Conservation (phyloP, 2,797 vertebrate species). For the Scarus forsteni region DNA sequence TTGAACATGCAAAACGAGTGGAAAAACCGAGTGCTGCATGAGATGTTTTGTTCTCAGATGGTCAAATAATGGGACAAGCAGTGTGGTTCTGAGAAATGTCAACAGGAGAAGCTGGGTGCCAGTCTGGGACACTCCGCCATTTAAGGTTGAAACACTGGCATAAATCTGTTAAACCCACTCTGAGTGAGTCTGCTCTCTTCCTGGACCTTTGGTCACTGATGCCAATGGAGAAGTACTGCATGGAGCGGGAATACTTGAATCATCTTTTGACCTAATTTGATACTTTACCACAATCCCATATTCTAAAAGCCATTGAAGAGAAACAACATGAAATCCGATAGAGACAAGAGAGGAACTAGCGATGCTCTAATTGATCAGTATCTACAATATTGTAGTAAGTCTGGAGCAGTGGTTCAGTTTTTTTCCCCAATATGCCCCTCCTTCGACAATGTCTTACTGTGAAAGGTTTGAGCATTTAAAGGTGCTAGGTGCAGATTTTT, state of each 20-base stretch:
- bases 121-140: neutral
- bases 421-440: too few species aligned
- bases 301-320: too few species aligned
- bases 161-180: neutral
- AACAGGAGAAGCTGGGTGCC: slow-evolving; percentile 1
- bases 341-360: too few species aligned
- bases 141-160: neutral
- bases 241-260: neutral
- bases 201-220: neutral
- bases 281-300: neutral
- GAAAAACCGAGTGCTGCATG: too few species aligned
- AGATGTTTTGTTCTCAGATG: slow-evolving; percentile 1
- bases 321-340: too few species aligned
- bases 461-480: too few species aligned
- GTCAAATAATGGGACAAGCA: neutral
- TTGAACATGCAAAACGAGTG: slow-evolving; percentile 19
- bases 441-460: too few species aligned
- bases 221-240: neutral
- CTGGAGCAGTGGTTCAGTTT: too few species aligned
- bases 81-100: slow-evolving; percentile 1
- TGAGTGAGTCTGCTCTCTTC: neutral
- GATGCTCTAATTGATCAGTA: too few species aligned
- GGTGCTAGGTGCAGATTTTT: too few species aligned
- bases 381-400: too few species aligned
- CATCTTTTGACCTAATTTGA: neutral